A percentile compares a stretch with the other conserved stretches of the same genome.
Evolutionary conservation across 2,113 vertebrate genomes (phyloP).

Genomic region (Odobenus rosmarus): DNA sequence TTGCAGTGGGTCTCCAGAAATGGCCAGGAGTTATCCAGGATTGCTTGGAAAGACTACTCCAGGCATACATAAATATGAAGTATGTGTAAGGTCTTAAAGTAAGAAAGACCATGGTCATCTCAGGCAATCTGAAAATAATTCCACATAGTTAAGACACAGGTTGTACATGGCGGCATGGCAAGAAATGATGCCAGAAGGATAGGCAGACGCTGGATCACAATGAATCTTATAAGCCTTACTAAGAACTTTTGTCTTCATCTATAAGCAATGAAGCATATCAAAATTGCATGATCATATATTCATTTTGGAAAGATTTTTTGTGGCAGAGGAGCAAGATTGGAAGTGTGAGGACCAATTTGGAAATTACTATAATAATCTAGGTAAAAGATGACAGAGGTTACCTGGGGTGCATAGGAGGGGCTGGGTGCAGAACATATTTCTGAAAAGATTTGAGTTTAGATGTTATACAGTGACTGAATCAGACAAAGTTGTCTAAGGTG

Average conservation of each 20-base stretch:
- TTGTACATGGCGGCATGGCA: neutral
- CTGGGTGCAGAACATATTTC: neutral
- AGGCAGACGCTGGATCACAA: neutral
- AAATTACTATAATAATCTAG: neutral
- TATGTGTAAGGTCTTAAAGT: neutral
- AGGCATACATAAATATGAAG: neutral
- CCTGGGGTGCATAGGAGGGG: neutral
- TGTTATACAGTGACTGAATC: neutral
- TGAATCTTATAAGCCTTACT: neutral
- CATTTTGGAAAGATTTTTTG: conserved; percentile 13
- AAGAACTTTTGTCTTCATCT: neutral
- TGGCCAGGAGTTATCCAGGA: neutral
- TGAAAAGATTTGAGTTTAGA: neutral
- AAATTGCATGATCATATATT: conserved; percentile 23
- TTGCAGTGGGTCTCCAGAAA: neutral
- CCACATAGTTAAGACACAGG: neutral
- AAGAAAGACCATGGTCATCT: neutral
- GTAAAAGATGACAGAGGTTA: neutral
- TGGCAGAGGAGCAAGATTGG: neutral
- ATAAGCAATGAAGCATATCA: neutral
- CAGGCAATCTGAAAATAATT: conserved; percentile 36
- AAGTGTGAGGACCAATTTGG: neutral
- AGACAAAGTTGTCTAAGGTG: neutral
- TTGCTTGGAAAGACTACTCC: neutral
- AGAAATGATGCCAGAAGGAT: neutral